Conservation (phyloP, 1,140 invertebrate genomes). For the Cherax quadricarinatus region DNA sequence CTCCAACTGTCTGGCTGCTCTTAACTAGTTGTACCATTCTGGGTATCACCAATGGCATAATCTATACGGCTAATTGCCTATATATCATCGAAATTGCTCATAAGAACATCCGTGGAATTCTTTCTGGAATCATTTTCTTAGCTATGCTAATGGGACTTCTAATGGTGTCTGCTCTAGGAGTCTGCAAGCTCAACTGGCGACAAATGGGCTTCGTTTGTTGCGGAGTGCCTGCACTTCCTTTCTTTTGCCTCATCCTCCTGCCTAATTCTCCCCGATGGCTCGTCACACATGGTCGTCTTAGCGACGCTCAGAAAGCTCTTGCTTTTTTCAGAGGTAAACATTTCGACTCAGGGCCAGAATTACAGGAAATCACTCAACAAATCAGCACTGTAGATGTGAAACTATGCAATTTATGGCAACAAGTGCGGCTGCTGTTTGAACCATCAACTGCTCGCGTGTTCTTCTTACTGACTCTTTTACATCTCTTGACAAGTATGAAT, state of each 20-base stretch:
- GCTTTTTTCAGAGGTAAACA: constrained; percentile 14
- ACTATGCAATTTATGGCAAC: not conserved
- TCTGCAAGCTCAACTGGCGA: constrained; percentile 5
- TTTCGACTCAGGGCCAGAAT: constrained; percentile 1
- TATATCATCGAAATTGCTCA: constrained; percentile 40
- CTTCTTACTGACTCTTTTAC: not conserved
- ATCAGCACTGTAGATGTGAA: not conserved
- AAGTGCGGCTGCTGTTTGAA: constrained; percentile 5
- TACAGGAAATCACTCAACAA: constrained; percentile 21
- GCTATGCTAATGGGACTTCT: not conserved
- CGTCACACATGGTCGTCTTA: constrained; percentile 17
- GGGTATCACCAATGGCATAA: constrained; percentile 12
- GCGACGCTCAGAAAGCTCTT: constrained; percentile 12
- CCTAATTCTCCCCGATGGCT: constrained; percentile 51
- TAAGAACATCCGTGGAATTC: constrained; percentile 20
- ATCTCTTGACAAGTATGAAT: not conserved
- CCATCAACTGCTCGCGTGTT: not conserved
- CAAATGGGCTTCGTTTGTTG: constrained; percentile 18
- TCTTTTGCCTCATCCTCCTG: constrained; percentile 1
- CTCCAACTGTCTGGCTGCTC: constrained; percentile 3
- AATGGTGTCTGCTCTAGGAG: not conserved
- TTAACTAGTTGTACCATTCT: not conserved
- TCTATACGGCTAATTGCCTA: not conserved
- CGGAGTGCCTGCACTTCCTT: constrained; percentile 1
- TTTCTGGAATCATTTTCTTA: not conserved